Evolutionary conservation across 37 sponge, comb jelly and placozoan species (phyloP).

Genomic region (Halichondria panicea): DNA sequence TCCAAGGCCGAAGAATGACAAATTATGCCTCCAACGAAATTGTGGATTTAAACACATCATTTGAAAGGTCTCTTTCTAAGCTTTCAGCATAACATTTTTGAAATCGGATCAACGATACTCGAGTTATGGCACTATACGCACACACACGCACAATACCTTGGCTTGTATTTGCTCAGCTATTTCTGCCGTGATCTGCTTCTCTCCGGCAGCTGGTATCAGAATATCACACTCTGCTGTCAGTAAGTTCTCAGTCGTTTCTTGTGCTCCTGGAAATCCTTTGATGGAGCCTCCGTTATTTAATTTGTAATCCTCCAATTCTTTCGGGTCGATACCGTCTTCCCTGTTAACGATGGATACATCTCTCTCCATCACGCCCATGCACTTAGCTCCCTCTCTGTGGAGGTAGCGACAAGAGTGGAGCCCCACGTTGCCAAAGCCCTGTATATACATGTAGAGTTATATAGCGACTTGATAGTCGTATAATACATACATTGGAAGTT

Average conservation of each 20-base stretch:
- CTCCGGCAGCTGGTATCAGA: conserved; percentile 94
- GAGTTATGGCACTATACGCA: no score
- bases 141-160: no score
- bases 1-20: no score
- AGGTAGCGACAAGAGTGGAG: conserved; percentile 90
- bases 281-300: conserved; percentile 66
- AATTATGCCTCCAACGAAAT: no score
- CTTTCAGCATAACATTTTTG: no score
- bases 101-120: no score
- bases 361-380: conserved; percentile 92
- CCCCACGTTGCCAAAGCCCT: conserved; percentile 99
- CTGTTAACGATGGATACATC: conserved; percentile 87
- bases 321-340: conserved; percentile 92
- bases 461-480: no score
- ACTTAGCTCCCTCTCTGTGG: conserved; percentile 83
- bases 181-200: conserved; percentile 85
- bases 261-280: conserved; percentile 87
- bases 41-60: no score
- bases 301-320: conserved; percentile 86
- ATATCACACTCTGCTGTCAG: conserved; percentile 94
- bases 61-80: no score
- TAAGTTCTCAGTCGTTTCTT: conserved; percentile 81
- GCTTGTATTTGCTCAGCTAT: conserved; percentile 90
- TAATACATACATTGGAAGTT: no score
- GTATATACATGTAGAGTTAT: no score